Percentiles rank a stretch among this genome's conserved stretches.
These are phyloP conservation scores for Campylomormyrus numenius DNA, from an alignment of 2,113 vertebrate genomes.

Conservation along the genomic window DNA sequence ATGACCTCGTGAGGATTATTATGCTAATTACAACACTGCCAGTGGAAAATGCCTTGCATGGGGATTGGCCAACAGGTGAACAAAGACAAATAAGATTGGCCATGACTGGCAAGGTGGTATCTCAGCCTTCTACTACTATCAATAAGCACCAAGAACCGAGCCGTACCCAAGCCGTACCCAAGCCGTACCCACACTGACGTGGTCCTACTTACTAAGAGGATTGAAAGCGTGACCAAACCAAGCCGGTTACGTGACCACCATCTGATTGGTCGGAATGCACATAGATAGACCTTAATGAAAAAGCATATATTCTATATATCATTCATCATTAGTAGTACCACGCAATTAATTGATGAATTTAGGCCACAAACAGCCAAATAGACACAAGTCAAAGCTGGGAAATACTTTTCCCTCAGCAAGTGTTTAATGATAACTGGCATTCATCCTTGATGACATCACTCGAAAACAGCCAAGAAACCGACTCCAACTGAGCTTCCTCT, in stretches of 20 bases:
- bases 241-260: too few species aligned
- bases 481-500: not conserved
- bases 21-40: slow-evolving; percentile 37
- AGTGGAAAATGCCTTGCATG: slow-evolving; percentile 9
- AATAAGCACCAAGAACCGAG: not conserved
- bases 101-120: not conserved
- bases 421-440: not conserved
- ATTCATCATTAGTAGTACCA: too few species aligned
- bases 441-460: not conserved
- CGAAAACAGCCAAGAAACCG: not conserved
- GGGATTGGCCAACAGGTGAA: not conserved
- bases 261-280: too few species aligned
- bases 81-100: not conserved
- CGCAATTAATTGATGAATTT: too few species aligned
- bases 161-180: not conserved
- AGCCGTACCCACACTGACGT: not conserved
- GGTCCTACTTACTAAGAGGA: not conserved
- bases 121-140: not conserved
- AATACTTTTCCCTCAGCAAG: not conserved
- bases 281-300: too few species aligned
- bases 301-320: too few species aligned
- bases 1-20: slow-evolving; percentile 16
- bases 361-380: not conserved
- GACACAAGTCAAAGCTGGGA: not conserved
- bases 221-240: too few species aligned